Evolutionary conservation across 2,797 vertebrate species (phyloP).

Genomic region (Siniperca undulata): DNA sequence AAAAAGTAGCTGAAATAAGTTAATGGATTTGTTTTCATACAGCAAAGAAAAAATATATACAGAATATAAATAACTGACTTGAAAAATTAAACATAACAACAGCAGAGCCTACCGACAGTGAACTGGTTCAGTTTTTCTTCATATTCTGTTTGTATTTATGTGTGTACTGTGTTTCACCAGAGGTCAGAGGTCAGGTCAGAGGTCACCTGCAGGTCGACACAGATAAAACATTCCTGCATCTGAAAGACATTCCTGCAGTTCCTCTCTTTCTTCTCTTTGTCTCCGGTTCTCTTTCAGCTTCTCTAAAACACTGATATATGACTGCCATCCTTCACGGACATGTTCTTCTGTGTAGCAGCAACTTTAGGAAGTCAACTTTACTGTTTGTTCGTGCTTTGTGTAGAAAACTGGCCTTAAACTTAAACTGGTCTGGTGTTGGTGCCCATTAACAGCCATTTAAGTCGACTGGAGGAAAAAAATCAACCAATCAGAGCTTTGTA

Average conservation of each 20-base stretch:
- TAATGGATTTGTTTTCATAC: neutral
- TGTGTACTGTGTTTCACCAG: neutral
- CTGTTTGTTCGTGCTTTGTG: neutral
- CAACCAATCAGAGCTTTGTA: neutral
- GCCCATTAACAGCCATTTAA: neutral
- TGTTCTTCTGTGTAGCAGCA: neutral
- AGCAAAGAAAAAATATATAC: neutral
- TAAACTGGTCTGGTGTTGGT: neutral
- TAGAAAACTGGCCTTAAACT: too few relatives aligned
- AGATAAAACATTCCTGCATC: constrained; percentile 34
- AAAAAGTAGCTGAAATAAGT: neutral
- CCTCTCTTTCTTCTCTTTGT: constrained; percentile 39
- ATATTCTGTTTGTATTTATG: too few relatives aligned
- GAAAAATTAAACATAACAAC: neutral
- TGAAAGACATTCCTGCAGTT: constrained; percentile 78
- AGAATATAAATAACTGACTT: neutral
- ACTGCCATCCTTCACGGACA: neutral
- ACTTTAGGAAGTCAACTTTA: neutral
- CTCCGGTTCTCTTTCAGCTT: neutral
- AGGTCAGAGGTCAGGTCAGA: constrained; percentile 44
- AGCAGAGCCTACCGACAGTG: too few relatives aligned
- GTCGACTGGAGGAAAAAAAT: neutral
- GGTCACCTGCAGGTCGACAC: constrained; percentile 39
- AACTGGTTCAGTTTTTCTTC: too few relatives aligned
- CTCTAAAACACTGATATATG: neutral